A percentile compares a stretch with the other conserved stretches of the same genome.
Conservation (phyloP, 2,888 invertebrate genomes). For the Blastobasis lacticolella region DNA sequence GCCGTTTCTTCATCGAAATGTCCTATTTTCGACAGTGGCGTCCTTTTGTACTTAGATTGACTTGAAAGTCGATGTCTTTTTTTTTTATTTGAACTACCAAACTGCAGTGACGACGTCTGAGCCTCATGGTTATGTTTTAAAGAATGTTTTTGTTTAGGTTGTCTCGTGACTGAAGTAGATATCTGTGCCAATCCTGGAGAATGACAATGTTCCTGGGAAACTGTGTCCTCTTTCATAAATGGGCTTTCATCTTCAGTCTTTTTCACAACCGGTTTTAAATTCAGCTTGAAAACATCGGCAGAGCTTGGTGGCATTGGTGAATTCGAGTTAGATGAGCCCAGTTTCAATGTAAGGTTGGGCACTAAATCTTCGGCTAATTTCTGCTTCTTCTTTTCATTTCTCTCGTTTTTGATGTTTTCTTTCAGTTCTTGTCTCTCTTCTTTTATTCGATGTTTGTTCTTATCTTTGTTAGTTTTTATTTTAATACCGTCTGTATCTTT, state of each 20-base stretch:
- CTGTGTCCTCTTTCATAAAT: too few relatives aligned
- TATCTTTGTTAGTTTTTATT: too few relatives aligned
- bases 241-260: too few relatives aligned
- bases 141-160: constrained; percentile 81
- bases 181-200: constrained; percentile 89
- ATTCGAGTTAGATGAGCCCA: constrained; percentile 75
- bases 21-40: constrained; percentile 59
- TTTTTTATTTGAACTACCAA: too few relatives aligned
- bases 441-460: too few relatives aligned
- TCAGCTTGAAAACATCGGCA: constrained; percentile 80
- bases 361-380: too few relatives aligned
- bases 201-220: constrained; percentile 76
- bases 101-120: constrained; percentile 46
- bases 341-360: constrained; percentile 86
- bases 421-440: constrained; percentile 81
- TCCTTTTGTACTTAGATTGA: too few relatives aligned
- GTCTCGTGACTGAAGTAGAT: constrained; percentile 86
- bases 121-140: constrained; percentile 54
- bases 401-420: too few relatives aligned
- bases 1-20: constrained; percentile 49
- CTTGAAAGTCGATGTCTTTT: too few relatives aligned
- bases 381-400: too few relatives aligned
- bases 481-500: too few relatives aligned
- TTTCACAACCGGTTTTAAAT: constrained; percentile 81
- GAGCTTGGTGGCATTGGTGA: constrained; percentile 82